Conservation (phyloP, 2,888 invertebrate genomes). For the Eupithecia inturbata region DNA sequence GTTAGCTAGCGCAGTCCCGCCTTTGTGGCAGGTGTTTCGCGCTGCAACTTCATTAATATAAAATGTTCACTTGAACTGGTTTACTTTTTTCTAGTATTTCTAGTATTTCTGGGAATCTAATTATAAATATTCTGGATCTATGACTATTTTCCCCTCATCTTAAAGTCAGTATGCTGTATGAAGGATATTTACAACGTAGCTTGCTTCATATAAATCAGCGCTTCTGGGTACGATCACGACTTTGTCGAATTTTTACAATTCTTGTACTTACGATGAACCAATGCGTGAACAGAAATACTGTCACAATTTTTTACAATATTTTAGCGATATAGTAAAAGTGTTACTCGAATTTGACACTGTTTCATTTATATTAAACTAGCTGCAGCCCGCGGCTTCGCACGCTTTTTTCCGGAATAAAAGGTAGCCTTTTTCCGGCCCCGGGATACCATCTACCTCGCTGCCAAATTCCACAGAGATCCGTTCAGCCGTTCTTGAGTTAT, state of each 20-base stretch:
- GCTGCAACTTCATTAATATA: constrained; percentile 59
- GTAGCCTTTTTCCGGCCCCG: too few relatives aligned
- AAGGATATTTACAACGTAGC: neutral
- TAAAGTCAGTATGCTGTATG: neutral
- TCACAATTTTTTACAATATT: neutral
- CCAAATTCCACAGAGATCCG: too few relatives aligned
- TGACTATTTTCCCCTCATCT: neutral
- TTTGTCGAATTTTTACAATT: neutral
- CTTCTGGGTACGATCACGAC: neutral
- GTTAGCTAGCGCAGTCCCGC: constrained; percentile 57
- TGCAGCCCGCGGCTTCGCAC: too few relatives aligned
- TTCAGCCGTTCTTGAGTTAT: too few relatives aligned
- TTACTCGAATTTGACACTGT: neutral
- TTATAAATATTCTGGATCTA: neutral
- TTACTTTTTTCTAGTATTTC: constrained; percentile 38
- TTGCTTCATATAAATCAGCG: neutral
- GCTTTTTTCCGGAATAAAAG: too few relatives aligned
- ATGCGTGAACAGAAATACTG: neutral
- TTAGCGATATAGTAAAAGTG: neutral
- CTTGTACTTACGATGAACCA: neutral
- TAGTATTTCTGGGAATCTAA: constrained; percentile 35
- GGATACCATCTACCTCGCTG: too few relatives aligned
- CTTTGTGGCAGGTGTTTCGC: constrained; percentile 64
- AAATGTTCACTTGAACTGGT: constrained; percentile 37
- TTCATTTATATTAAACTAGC: too few relatives aligned